Percentiles rank a stretch among this genome's conserved stretches.
These are phyloP conservation scores for Drosophila rufa DNA, from an alignment of 1,140 invertebrate genomes.

Conservation along the genomic window DNA sequence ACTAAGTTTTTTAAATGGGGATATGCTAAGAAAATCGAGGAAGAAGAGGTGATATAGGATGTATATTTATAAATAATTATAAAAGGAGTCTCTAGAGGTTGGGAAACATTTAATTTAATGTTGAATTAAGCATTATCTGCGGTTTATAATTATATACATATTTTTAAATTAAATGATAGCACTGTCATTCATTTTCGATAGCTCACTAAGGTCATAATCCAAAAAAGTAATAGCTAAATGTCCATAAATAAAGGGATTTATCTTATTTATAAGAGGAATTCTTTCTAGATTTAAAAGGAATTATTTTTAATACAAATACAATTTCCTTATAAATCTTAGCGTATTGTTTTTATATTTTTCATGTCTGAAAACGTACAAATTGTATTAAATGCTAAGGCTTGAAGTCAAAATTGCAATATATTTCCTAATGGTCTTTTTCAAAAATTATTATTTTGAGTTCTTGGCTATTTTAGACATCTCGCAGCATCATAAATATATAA, in stretches of 20 bases:
- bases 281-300: neutral
- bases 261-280: neutral
- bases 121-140: no score
- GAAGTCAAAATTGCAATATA: neutral
- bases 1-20: neutral
- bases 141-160: neutral
- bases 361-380: neutral
- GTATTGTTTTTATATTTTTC: no score
- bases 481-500: no score
- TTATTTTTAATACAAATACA: neutral
- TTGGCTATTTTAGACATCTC: no score
- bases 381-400: neutral
- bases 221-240: no score
- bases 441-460: no score
- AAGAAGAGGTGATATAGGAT: fast-evolving
- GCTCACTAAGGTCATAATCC: no score
- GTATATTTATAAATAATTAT: no score
- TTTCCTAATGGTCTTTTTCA: no score
- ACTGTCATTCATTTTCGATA: no score
- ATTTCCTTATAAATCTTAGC: neutral
- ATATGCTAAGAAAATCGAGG: neutral
- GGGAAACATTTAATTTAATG: neutral
- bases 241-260: neutral
- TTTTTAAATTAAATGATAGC: neutral
- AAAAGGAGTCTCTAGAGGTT: neutral